These are phyloP conservation scores for Dastarcus helophoroides DNA, from an alignment of 2,888 invertebrate genomes.

Conservation along the genomic window DNA sequence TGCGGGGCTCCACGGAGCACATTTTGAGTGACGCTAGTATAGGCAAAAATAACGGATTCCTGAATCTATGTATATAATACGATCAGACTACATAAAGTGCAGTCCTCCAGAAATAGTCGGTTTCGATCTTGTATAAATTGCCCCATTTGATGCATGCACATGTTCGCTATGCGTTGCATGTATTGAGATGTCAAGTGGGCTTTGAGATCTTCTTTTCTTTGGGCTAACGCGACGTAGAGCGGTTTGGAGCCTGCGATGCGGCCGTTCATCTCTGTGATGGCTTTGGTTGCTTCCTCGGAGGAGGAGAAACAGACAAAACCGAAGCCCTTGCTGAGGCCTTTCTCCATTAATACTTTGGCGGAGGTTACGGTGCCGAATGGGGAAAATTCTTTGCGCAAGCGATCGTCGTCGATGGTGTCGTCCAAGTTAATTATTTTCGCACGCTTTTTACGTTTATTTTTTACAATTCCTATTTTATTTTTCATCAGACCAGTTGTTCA, in stretches of 20 bases:
- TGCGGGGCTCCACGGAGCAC: too few species aligned
- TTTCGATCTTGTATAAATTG: conserved; percentile 76
- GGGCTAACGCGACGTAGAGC: conserved; percentile 95
- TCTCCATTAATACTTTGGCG: conserved; percentile 95
- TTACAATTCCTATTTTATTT: too few species aligned
- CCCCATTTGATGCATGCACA: conserved; percentile 89
- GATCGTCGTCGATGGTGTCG: conserved; percentile 95
- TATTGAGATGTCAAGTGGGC: conserved; percentile 97
- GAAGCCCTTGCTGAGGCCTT: conserved; percentile 90
- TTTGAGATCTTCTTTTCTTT: conserved; percentile 97
- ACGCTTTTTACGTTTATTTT: too few species aligned
- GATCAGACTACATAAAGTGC: too few species aligned
- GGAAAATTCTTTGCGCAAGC: conserved; percentile 88
- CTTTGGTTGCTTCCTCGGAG: conserved; percentile 97
- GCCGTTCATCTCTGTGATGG: conserved; percentile 98
- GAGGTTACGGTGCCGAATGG: conserved; percentile 96
- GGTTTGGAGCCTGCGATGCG: conserved; percentile 96
- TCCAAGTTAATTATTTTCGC: too few species aligned
- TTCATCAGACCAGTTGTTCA: too few species aligned
- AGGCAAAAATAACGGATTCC: too few species aligned
- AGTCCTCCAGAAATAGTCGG: too few species aligned
- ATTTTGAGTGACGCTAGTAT: too few species aligned
- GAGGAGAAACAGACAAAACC: conserved; percentile 98
- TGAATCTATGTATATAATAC: too few species aligned
- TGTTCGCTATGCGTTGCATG: conserved; percentile 92